Percentiles rank a stretch among this genome's conserved stretches.
Conservation (phyloP, 2,797 vertebrate genomes). For the Balearica regulorum region DNA sequence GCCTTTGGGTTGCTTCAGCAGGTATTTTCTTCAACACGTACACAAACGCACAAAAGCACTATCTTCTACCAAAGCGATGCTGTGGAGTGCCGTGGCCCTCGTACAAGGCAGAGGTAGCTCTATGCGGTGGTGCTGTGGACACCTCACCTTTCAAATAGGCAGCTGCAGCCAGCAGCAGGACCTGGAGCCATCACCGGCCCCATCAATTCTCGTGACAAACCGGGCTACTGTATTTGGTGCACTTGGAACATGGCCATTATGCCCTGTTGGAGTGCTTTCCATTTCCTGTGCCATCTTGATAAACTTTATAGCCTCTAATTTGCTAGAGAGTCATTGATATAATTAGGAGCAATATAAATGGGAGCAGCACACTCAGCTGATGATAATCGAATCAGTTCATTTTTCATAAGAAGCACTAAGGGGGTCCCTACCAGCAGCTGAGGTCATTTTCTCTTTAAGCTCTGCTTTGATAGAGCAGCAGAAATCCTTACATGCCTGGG, state of each 20-base stretch:
- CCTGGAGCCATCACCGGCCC: rapidly evolving
- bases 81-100: neutral
- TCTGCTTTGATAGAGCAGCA: neutral
- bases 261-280: neutral
- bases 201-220: neutral
- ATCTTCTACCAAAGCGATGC: neutral
- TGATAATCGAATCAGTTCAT: neutral
- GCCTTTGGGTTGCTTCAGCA: neutral
- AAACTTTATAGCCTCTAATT: constrained; percentile 55
- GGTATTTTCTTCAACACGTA: neutral
- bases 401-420: neutral
- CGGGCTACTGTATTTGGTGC: neutral
- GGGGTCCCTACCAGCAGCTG: neutral
- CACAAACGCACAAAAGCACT: neutral
- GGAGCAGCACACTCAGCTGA: constrained; percentile 15
- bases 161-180: neutral
- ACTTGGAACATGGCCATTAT: neutral
- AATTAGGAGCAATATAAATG: constrained; percentile 47
- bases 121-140: neutral
- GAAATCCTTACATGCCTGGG: neutral
- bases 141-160: rapidly evolving
- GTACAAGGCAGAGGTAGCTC: neutral
- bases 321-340: constrained; percentile 52
- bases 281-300: constrained; percentile 53
- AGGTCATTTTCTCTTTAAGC: neutral